Base-by-base conservation (phyloP, 1,140 invertebrate species). In the Calliopsis andreniformis region DNA sequence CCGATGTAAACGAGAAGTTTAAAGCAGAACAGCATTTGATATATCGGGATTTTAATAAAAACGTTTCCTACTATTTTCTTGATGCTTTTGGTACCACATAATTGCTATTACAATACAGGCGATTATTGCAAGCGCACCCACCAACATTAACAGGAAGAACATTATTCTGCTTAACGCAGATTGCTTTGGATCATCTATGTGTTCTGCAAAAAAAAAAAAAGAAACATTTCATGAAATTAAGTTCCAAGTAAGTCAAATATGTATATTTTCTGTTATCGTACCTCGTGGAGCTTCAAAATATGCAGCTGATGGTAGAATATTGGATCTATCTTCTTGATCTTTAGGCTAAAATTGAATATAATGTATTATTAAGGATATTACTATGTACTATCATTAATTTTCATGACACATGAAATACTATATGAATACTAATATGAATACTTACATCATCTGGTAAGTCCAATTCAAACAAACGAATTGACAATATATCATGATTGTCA, bases 401-500 rank as follows among this genome's bases (percentile, higher is more conserved):
- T n/a, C n/a, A n/a, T n/a, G n/a, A n/a, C n/a, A n/a, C n/a, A n/a
- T 56, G 55, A 56, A 35, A 45, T 53, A n/a, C 32, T 16, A 28
- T 39, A 43, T 61, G 12, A 59, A 51, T 23, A 18, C 3, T 35
- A 8, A 18, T 2, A 42, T 28, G 67, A 70, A 20, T 70, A 86
- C 93, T 94, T 92, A 96, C 96, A 88, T 94, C 94, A 75, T 95
- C 94, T 56, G 95, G 93, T 45, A 94, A 88, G 87, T 98, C 97
- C 64, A 99, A 92, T 89, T 99, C 97, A 88, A 96, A 99, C 78
- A 98, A 94, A 92, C 97, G 97, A 58, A 99, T 93, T 10, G 97
- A 96, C 62, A 99, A 94, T 75, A 99, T 95, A 90, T 99, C 98
- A 93, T 99, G 99, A 90, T 98, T 99, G 93, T 99, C 99, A 56